Base-by-base conservation (phyloP, 2,113 vertebrate genomes). In the Collichthys lucidus region DNA sequence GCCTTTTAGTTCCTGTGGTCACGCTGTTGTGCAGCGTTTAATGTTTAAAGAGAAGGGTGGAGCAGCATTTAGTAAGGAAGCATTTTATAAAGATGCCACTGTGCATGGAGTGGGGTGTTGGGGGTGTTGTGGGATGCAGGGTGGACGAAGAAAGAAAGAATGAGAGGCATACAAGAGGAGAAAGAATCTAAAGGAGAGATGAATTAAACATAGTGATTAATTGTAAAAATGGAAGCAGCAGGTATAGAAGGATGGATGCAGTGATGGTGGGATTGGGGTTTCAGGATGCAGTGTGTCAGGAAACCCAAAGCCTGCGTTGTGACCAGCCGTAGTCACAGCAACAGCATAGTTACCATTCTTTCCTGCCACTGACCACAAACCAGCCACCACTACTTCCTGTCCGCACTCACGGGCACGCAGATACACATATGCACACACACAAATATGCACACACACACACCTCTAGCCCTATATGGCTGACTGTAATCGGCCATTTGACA, bases 31-130 rank as follows among this genome's bases (percentile, higher is more conserved):
- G 88, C 87, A 90, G 75, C 82, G 88, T 93, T 94, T 93, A 92
- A 95, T 93, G 93, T 94, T 94, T 95, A 93, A 95, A 95, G 91
- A 92, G 91, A 87, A 92, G 94, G 94, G 94, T 95, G 94, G 93
- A 92, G 94, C 86, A 91, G 92, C 81, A 86, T 93, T 94, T 86
- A 91, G 92, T 91, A 93, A 91, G 91, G 93, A 92, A 93, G 92
- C 87, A 90, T 94, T 95, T 94, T 94, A 93, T 92, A 94, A 91
- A 90, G 86, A 92, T 89, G 89, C 88, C 91, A 91, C 82, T 92
- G 92, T 93, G 87, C 89, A 91, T 91, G 79, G 78, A 92, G 74
- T 69, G 61, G 79, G 67, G 56, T 86, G 90, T 86, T 90, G 84
- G 91, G 91, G 82, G 47, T 74, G 74, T 60, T 86, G 40, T 69